Evolutionary conservation across 2,113 vertebrate species (phyloP).

Genomic region (Symphodus melops): DNA sequence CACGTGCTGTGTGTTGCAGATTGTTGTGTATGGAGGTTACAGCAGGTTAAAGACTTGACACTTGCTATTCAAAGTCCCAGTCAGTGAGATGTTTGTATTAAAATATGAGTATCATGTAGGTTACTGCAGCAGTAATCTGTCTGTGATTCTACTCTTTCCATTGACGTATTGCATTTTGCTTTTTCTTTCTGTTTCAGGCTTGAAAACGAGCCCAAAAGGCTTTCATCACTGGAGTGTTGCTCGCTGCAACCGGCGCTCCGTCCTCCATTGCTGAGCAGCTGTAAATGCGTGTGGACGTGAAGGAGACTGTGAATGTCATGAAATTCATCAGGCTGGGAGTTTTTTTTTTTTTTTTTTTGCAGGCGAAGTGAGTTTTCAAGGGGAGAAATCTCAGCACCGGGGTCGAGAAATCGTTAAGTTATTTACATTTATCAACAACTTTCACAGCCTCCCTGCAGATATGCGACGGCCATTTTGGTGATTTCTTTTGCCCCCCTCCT

Average conservation of each 20-base stretch:
- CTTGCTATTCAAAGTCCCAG: not conserved
- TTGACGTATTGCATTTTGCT: slow-evolving; percentile 6
- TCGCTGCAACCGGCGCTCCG: slow-evolving; percentile 20
- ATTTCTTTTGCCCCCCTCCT: slow-evolving; percentile 2
- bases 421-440: slow-evolving; percentile 47
- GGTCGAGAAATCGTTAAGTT: slow-evolving; percentile 20
- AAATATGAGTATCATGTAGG: not conserved
- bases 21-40: not conserved
- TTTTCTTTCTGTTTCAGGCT: not conserved
- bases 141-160: not conserved
- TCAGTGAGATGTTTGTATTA: not conserved
- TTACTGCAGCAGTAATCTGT: not conserved
- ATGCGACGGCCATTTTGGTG: not conserved
- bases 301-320: slow-evolving; percentile 66
- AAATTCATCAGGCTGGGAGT: slow-evolving; percentile 46
- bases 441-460: slow-evolving; percentile 11
- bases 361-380: slow-evolving; percentile 39
- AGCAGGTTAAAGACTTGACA: not conserved
- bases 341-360: slow-evolving; percentile 16
- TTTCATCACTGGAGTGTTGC: slow-evolving; percentile 16
- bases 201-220: slow-evolving; percentile 3
- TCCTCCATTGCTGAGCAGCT: slow-evolving; percentile 46
- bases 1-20: too few species aligned
- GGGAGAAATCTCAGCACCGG: slow-evolving; percentile 7
- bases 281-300: slow-evolving; percentile 39